Evolutionary conservation across 2,797 vertebrate genomes (phyloP), one percentile per base, ranked within the genome.

Genomic region (Rhabdomys pumilio): DNA sequence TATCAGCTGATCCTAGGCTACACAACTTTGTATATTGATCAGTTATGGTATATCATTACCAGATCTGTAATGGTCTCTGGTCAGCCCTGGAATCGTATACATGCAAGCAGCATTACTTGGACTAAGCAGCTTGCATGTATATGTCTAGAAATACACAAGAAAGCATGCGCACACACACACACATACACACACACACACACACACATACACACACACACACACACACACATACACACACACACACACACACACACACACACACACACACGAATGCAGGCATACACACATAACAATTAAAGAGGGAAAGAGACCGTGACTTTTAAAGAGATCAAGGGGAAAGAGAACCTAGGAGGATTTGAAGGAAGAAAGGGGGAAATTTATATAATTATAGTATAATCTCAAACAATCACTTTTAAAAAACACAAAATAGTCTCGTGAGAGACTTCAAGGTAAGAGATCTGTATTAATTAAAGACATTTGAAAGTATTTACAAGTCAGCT

Each of bases 401-500:
- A 82, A 82, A 44, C 26, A 26, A 83, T 61, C 81, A 82, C n/a
- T 44, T 44, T 41, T 38, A 38, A 41, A 61, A 82, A 20, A 61
- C 59, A 44, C 9, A 83, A 38, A 17, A 61, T 11, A 17, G 14
- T 17, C 38, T 63, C 81, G 6, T 44, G 26, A 24, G 57, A 69
- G 57, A 91, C 57, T 73, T 88, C 59, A 81, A 83, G 57, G 38
- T 79, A 75, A 94, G 12, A 73, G 9, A 69, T 69, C 1, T 50
- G 4, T 13, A 57, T 90, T 95, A 77, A 85, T 95, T 90, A 92
- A 73, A 65, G 55, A 77, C 55, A 91, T 17, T 22, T 80, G 22
- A 57, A 90, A 55, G 63, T 47, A 73, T 89, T 95, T 83, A 85
- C 63, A 80, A 79, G 8, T 72, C 65, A 79, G 29, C 9, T 19